Percentiles rank a stretch among this genome's conserved stretches.
Conservation (phyloP, 2,797 vertebrate genomes). For the Australoheros facetus region DNA sequence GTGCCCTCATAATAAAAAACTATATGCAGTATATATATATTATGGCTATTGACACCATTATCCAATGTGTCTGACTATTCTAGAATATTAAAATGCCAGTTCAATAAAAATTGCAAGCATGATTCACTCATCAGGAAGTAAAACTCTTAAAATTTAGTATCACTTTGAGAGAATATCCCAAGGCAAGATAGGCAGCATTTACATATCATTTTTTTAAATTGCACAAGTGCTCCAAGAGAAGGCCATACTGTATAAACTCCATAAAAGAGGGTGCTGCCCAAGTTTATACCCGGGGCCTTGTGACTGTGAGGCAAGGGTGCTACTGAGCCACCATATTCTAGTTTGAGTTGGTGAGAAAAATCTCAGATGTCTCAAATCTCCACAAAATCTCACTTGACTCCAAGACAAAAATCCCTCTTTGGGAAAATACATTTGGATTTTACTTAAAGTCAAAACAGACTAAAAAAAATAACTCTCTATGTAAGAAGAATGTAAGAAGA, state of each 20-base stretch:
- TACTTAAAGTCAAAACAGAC: neutral
- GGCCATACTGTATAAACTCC: neutral
- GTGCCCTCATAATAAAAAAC: neutral
- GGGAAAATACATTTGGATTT: neutral
- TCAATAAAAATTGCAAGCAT: neutral
- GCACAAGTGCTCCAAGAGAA: neutral
- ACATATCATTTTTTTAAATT: neutral
- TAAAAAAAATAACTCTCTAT: constrained; percentile 2
- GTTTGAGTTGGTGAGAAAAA: neutral
- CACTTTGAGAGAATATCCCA: neutral
- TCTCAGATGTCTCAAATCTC: neutral
- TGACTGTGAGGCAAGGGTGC: neutral
- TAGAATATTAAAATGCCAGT: constrained; percentile 3
- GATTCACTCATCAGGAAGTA: no score
- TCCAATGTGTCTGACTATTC: neutral
- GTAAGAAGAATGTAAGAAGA: neutral
- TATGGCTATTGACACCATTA: neutral
- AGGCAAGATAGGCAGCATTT: no score
- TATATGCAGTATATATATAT: neutral
- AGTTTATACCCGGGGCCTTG: neutral
- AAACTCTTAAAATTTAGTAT: neutral
- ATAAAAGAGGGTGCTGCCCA: neutral
- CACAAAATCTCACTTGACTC: neutral
- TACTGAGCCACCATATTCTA: neutral
- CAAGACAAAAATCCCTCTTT: neutral